Conservation (phyloP, 2,113 vertebrate species). For the Triplophysa dalaica region DNA sequence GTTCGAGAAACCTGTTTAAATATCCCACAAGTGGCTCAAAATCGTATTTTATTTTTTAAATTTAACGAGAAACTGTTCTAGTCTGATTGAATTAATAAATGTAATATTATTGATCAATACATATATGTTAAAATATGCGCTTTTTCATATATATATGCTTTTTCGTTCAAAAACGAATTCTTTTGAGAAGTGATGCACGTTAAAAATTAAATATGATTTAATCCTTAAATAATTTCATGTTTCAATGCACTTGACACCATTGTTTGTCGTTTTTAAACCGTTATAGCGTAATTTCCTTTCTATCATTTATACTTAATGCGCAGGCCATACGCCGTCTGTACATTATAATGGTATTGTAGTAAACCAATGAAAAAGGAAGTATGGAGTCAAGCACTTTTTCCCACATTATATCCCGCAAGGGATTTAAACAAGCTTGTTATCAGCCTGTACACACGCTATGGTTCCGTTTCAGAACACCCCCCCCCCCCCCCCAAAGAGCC, state of each 20-base stretch:
- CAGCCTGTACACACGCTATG: constrained; percentile 28
- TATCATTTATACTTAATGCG: constrained; percentile 25
- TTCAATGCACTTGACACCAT: background rate
- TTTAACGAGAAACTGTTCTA: too few species aligned
- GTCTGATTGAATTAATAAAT: too few species aligned
- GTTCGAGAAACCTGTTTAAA: too few species aligned
- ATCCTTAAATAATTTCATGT: too few species aligned
- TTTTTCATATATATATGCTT: too few species aligned
- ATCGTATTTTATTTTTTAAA: too few species aligned
- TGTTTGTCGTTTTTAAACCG: constrained; percentile 20
- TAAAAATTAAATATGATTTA: too few species aligned
- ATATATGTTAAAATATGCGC: too few species aligned
- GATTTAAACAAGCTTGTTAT: constrained; percentile 19
- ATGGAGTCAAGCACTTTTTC: constrained; percentile 50
- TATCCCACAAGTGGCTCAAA: too few species aligned
- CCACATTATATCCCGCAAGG: background rate
- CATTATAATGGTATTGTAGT: constrained; percentile 44
- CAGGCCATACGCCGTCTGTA: constrained; percentile 21
- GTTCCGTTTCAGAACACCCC: constrained; percentile 12
- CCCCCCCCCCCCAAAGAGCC: background rate
- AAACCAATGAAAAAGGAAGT: constrained; percentile 39
- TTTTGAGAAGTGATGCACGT: too few species aligned
- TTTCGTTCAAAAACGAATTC: too few species aligned
- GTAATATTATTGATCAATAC: too few species aligned
- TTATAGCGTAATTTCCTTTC: constrained; percentile 44